These are phyloP conservation scores for Apodemia zela DNA, from an alignment of 2,888 invertebrate genomes.

Conservation along the genomic window DNA sequence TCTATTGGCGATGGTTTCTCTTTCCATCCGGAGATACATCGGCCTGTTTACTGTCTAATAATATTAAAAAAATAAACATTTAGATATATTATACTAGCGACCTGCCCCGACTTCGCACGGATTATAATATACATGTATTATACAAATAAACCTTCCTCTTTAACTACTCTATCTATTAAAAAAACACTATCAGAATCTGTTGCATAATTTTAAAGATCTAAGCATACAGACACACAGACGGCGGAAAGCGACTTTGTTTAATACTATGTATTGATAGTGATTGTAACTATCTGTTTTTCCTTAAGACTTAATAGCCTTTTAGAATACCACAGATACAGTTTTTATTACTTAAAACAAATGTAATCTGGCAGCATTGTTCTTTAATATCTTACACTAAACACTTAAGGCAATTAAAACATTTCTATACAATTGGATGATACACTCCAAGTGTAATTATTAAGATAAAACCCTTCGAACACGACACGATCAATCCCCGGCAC, in stretches of 20 bases:
- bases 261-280: too few relatives aligned
- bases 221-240: too few relatives aligned
- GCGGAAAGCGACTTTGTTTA: too few relatives aligned
- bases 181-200: too few relatives aligned
- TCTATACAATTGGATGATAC: conserved; percentile 28
- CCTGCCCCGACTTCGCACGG: too few relatives aligned
- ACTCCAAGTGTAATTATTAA: conserved; percentile 34
- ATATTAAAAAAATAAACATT: background rate
- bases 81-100: too few relatives aligned
- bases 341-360: conserved; percentile 1
- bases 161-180: too few relatives aligned
- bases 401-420: conserved; percentile 33
- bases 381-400: conserved; percentile 4
- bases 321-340: background rate
- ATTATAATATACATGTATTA: too few relatives aligned
- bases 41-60: background rate
- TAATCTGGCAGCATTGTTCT: background rate
- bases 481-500: conserved; percentile 63
- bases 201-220: too few relatives aligned
- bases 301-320: background rate
- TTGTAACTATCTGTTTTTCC: too few relatives aligned
- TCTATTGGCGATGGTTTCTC: too few relatives aligned
- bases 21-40: background rate
- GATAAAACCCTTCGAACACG: conserved; percentile 60
- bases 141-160: too few relatives aligned